Evolutionary conservation across 2,797 vertebrate genomes (phyloP).

Genomic region (Cottoperca gobio): DNA sequence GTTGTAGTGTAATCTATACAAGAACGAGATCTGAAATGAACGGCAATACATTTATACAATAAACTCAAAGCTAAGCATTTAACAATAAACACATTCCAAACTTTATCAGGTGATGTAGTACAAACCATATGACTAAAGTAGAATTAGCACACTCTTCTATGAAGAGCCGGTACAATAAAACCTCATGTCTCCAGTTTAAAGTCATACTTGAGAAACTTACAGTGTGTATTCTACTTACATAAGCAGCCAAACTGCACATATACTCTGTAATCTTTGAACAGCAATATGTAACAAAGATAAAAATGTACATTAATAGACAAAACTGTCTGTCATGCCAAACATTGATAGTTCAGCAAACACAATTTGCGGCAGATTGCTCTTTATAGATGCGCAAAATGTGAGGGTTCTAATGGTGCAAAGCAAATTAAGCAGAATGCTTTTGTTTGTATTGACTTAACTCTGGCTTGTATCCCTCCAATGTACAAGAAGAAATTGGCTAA

Average conservation of each 20-base stretch:
- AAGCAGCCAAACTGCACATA: constrained; percentile 12
- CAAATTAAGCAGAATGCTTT: constrained; percentile 11
- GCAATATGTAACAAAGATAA: not conserved
- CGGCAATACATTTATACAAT: constrained; percentile 39
- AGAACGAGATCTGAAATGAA: constrained; percentile 33
- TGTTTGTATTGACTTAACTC: constrained; percentile 7
- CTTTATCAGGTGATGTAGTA: constrained; percentile 14
- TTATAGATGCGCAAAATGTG: not conserved
- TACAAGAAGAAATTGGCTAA: constrained; percentile 5
- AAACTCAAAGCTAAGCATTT: constrained; percentile 47
- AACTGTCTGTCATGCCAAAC: not conserved
- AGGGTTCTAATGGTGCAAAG: constrained; percentile 18
- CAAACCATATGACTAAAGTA: constrained; percentile 25
- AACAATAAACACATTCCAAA: constrained; percentile 30
- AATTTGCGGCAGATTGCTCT: not conserved
- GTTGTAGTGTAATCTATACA: constrained; percentile 22
- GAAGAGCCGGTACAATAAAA: constrained; percentile 9
- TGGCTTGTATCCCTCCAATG: constrained; percentile 3
- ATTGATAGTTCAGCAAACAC: constrained; percentile 1
- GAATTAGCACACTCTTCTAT: constrained; percentile 11
- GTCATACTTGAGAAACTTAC: constrained; percentile 1
- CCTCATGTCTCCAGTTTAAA: constrained; percentile 10
- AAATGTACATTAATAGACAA: constrained; percentile 3
- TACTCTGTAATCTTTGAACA: constrained; percentile 19
- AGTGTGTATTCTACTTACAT: constrained; percentile 13